Evolutionary conservation across 2,113 vertebrate species (phyloP).

Genomic region (Hylia prasina): DNA sequence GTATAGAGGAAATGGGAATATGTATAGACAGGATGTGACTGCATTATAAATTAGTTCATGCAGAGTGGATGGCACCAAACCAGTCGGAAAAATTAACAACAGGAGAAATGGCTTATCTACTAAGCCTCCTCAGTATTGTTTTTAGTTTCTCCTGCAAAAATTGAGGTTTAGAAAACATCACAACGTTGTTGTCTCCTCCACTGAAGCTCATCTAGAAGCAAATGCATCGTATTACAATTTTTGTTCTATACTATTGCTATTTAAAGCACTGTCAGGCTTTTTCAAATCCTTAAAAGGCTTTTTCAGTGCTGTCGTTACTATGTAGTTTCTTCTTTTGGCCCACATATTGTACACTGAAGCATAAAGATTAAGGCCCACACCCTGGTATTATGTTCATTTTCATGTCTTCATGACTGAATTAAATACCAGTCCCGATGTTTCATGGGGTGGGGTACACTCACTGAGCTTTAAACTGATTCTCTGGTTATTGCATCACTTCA

Average conservation of each 20-base stretch:
- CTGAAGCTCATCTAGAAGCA: not conserved
- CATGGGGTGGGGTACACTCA: not conserved
- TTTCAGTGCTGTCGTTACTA: not conserved
- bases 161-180: not conserved
- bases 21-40: not conserved
- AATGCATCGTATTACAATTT: not conserved
- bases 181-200: not conserved
- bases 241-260: not conserved
- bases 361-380: not conserved
- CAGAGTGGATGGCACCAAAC: not conserved
- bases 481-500: not conserved
- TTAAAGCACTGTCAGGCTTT: conserved; percentile 27
- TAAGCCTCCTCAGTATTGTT: not conserved
- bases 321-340: conserved; percentile 39
- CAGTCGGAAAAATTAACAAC: not conserved
- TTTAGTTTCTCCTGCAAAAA: not conserved
- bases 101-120: not conserved
- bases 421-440: not conserved
- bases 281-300: conserved; percentile 18
- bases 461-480: conserved; percentile 8
- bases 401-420: not conserved
- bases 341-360: not conserved
- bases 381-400: not conserved
- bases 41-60: not conserved
- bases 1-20: not conserved